These are phyloP conservation scores for Hydrochoerus hydrochaeris DNA, from an alignment of 2,113 vertebrate species.

Conservation along the genomic window DNA sequence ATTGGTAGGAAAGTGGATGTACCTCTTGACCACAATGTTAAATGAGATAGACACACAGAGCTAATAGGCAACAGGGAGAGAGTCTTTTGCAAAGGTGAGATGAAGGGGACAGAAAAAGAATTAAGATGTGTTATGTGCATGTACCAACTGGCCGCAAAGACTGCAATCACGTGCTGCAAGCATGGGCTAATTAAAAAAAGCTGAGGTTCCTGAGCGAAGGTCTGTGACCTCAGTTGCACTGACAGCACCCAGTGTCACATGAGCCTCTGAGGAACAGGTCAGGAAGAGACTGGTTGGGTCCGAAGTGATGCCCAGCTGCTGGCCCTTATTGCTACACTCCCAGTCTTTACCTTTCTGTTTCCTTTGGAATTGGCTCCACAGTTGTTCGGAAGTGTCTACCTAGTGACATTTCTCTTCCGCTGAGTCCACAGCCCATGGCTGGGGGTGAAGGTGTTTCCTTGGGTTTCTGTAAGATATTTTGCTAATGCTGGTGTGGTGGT, in stretches of 20 bases:
- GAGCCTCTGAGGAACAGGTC: background rate
- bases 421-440: conserved; percentile 55
- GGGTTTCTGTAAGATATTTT: conserved; percentile 54
- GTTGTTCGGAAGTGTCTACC: background rate
- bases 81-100: background rate
- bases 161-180: no score
- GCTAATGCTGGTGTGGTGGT: conserved; percentile 42
- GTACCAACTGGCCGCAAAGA: background rate
- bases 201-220: background rate
- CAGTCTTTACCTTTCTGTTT: background rate
- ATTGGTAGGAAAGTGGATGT: background rate
- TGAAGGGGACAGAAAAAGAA: background rate
- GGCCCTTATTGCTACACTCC: no score
- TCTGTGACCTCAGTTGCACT: background rate
- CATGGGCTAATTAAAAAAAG: background rate
- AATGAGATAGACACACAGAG: background rate
- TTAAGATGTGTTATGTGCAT: background rate
- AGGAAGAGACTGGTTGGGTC: background rate
- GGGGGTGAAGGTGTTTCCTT: conserved; percentile 50
- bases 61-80: background rate
- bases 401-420: background rate
- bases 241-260: background rate
- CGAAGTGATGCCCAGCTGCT: background rate
- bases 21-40: background rate
- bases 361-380: background rate